These are phyloP conservation scores for Circaetus cinerascens DNA, from an alignment of 2,113 vertebrate genomes.

Conservation along the genomic window DNA sequence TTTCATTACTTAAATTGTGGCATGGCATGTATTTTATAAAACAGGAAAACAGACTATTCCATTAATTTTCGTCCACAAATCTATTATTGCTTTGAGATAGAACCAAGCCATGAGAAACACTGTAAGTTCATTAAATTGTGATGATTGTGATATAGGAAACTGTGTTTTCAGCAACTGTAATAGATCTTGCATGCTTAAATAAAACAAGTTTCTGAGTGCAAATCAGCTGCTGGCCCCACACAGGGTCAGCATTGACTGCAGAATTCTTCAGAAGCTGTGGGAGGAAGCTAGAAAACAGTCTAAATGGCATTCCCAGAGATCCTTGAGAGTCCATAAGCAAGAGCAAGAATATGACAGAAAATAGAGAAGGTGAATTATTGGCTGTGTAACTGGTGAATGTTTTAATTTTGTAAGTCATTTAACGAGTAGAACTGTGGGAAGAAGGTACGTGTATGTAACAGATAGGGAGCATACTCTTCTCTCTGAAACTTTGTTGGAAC, in stretches of 20 bases:
- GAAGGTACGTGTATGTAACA: rapidly evolving
- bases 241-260: background rate
- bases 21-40: background rate
- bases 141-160: background rate
- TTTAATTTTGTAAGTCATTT: background rate
- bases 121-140: background rate
- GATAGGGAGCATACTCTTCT: rapidly evolving
- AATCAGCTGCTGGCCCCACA: background rate
- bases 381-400: background rate
- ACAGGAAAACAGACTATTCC: background rate
- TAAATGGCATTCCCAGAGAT: background rate
- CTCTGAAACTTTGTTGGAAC: background rate
- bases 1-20: background rate
- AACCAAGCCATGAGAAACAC: background rate
- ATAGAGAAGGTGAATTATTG: background rate
- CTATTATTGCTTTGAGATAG: background rate
- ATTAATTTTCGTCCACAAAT: background rate
- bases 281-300: background rate
- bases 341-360: background rate
- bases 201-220: background rate
- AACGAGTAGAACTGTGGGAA: background rate
- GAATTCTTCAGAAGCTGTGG: background rate
- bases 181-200: background rate
- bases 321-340: background rate
- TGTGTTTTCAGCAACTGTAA: background rate